Evolutionary conservation across 2,797 vertebrate genomes (phyloP), one percentile per base, ranked within the genome.

Genomic region (Typhlichthys subterraneus): DNA sequence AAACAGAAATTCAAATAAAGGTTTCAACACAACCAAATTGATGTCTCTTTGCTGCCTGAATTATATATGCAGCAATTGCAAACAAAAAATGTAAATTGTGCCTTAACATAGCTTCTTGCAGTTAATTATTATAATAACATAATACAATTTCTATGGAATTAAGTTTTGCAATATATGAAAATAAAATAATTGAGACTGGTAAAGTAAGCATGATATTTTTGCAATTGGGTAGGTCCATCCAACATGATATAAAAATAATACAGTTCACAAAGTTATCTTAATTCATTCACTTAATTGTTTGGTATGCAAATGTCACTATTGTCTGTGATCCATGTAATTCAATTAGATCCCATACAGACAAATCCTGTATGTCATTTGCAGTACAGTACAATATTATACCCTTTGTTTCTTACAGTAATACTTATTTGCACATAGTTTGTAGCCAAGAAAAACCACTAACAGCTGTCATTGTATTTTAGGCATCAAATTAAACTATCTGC

Each of bases 301-400:
- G 7, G 1, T 10, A 2, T 4, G 7, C 9, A 8, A 8, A 8
- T 42, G 7, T 9, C 38, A 7, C 38, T 42, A 42, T 8, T 42
- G 38, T 42, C 38, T 42, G 2, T 6, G 10, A 1, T 42, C 7
- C 9, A n/a, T 29, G 12, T 60, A 6, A 57, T 70, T 29, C 66
- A 73, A 70, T 65, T 52, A 59, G 59, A 14, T 49, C 13, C 23
- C 23, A 46, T 15, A 65, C n/a, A 65, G 17, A 46, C 3, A 63
- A 9, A 38, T 9, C 4, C 8, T 13, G 12, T 59, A 23, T 54
- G 15, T 13, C 60, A 60, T 38, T 61, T 65, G 47, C 50, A 61
- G 38, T 75, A 79, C 15, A 77, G 78, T 63, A 69, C 65, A 67
- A 62, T 76, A 62, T 9, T 65, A 52, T 53, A 59, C 62, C 53